A percentile compares a stretch with the other conserved stretches of the same genome.
These are phyloP conservation scores for Drosophila formosana DNA, from an alignment of 2,888 invertebrate genomes.

Conservation along the genomic window DNA sequence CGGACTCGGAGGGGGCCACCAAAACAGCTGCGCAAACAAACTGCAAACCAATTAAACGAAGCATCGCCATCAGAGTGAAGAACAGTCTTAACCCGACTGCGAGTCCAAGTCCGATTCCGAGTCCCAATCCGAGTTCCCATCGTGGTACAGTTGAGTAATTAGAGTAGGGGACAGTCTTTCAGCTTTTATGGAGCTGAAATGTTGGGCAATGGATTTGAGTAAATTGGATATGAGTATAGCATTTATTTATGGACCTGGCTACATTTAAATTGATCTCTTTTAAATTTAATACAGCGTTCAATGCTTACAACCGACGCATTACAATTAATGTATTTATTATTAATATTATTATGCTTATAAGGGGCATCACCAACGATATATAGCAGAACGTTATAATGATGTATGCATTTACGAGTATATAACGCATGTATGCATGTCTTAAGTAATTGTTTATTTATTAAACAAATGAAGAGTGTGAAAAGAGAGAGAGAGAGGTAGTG, in stretches of 20 bases:
- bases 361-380: slow-evolving; percentile 5
- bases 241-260: slow-evolving; percentile 31
- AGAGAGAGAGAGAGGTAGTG: neutral
- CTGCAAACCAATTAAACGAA: slow-evolving; percentile 73
- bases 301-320: slow-evolving; percentile 69
- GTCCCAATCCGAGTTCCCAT: slow-evolving; percentile 12
- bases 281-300: slow-evolving; percentile 51
- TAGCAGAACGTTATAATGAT: slow-evolving; percentile 11
- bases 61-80: neutral
- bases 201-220: slow-evolving; percentile 7
- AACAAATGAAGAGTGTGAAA: neutral
- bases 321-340: slow-evolving; percentile 25
- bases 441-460: slow-evolving; percentile 7
- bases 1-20: slow-evolving; percentile 32
- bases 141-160: slow-evolving; percentile 45
- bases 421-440: slow-evolving; percentile 9
- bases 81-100: slow-evolving; percentile 23
- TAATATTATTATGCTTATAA: slow-evolving; percentile 11
- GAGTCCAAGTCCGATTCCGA: slow-evolving; percentile 8
- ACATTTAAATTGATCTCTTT: slow-evolving; percentile 35
- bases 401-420: slow-evolving; percentile 17
- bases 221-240: slow-evolving; percentile 2
- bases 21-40: slow-evolving; percentile 73
- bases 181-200: slow-evolving; percentile 2
- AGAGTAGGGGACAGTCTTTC: neutral